Conservation (phyloP, 2,113 vertebrate genomes). For the Pan troglodytes region NHGRI_mPanTro3-v2.1_pri NC_072409.2:14980501-14981000, state of each 20-base stretch:
- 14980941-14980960: no score
- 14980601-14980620: no score
- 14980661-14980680: neutral
- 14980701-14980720: neutral
- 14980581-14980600: no score
- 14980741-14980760: neutral
- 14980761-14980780: fast-evolving
- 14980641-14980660: neutral
- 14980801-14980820: fast-evolving
- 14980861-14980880: neutral
- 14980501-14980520: no score
- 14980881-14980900: neutral
- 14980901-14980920: neutral
- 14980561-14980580: no score
- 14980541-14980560: no score
- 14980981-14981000: no score
- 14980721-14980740: fast-evolving
- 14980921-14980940: no score
- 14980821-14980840: neutral
- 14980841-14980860: neutral
- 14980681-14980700: neutral
- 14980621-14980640: neutral
- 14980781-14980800: neutral
- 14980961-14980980: no score
- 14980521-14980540: no score